These are phyloP conservation scores for Drosophila sp. DNA, from an alignment of 1,140 invertebrate species.

Conservation along the genomic window DNA sequence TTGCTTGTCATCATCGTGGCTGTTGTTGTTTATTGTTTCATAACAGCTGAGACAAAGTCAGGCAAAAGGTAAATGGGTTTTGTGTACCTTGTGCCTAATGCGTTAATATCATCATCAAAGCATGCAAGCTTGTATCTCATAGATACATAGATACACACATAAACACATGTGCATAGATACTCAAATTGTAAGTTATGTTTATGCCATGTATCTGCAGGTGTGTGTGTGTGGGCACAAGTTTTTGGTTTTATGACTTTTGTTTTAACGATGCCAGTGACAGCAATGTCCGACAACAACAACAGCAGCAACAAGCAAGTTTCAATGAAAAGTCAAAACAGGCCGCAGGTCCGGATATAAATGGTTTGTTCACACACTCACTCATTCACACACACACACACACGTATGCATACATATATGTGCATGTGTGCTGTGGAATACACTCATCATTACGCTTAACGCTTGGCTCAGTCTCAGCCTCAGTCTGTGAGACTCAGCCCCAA, in stretches of 20 bases:
- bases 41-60: conserved; percentile 76
- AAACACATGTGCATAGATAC: conserved; percentile 26
- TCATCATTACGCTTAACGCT: conserved; percentile 78
- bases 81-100: conserved; percentile 82
- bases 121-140: conserved; percentile 34
- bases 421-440: conserved; percentile 57
- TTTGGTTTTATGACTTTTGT: conserved; percentile 71
- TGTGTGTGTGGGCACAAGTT: conserved; percentile 60
- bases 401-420: background rate
- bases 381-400: conserved; percentile 16
- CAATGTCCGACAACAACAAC: conserved; percentile 46
- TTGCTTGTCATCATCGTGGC: conserved; percentile 64
- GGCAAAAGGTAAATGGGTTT: conserved; percentile 75
- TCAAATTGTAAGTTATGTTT: conserved; percentile 29
- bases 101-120: conserved; percentile 72
- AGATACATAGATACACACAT: conserved; percentile 16
- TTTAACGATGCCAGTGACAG: conserved; percentile 72
- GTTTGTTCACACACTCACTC: conserved; percentile 65
- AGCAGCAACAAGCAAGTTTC: conserved; percentile 60
- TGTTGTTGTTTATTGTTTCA: conserved; percentile 76
- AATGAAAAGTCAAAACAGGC: conserved; percentile 82
- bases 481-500: conserved; percentile 9
- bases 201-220: conserved; percentile 7
- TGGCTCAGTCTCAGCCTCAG: conserved; percentile 66
- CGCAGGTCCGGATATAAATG: conserved; percentile 82